Percentiles rank a stretch among this genome's conserved stretches.
phyloP scores from a whole-genome alignment of 2,888 invertebrate species.

The Cyclophora punctaria region DNA sequence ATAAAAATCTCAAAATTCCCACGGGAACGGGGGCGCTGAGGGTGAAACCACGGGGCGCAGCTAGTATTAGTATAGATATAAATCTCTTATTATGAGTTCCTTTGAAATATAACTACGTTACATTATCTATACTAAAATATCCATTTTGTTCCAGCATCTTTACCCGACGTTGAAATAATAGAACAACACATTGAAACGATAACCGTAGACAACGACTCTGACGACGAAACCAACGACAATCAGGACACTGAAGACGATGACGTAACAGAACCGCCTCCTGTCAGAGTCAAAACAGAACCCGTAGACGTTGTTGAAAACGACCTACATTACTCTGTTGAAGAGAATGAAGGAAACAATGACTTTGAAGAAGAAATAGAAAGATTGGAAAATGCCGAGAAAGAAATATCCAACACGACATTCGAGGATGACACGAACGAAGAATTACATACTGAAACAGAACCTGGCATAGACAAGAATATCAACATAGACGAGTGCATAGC shows the following conservation, averaged over 20 bases:
- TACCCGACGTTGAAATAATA: conserved; percentile 40
- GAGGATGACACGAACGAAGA: not conserved
- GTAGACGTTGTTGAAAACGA: conserved; percentile 9
- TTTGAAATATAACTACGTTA: too few species aligned
- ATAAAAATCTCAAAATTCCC: too few species aligned
- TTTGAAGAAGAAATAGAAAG: conserved; percentile 14
- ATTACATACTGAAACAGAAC: not conserved
- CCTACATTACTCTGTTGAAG: conserved; percentile 1
- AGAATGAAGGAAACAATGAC: conserved; percentile 7
- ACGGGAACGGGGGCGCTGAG: too few species aligned
- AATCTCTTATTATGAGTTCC: too few species aligned
- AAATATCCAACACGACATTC: conserved; percentile 1
- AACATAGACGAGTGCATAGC: too few species aligned
- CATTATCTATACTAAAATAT: not conserved
- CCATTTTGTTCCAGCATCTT: conserved; percentile 29
- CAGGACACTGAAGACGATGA: conserved; percentile 28
- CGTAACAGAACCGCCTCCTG: conserved; percentile 1
- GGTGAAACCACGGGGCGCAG: too few species aligned
- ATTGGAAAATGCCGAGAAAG: conserved; percentile 9
- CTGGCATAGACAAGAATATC: not conserved
- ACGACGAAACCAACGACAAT: conserved; percentile 16
- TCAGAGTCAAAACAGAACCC: conserved; percentile 25
- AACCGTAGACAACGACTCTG: conserved; percentile 3
- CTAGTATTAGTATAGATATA: too few species aligned
- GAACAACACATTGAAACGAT: conserved; percentile 54